Conservation (phyloP, 2,113 vertebrate species). For the Lepus europaeus region DNA sequence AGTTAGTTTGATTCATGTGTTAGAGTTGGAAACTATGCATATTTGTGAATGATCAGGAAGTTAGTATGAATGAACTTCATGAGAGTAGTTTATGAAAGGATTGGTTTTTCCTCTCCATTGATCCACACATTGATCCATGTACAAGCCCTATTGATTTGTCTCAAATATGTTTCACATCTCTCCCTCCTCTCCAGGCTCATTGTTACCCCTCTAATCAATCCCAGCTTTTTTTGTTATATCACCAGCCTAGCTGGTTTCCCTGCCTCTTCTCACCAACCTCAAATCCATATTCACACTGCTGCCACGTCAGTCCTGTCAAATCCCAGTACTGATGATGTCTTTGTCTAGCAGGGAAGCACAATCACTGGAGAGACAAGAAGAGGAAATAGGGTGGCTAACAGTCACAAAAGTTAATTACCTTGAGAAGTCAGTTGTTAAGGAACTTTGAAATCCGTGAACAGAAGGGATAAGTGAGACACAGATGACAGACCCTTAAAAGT, state of each 20-base stretch:
- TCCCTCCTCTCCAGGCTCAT: neutral
- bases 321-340: neutral
- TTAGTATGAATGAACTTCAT: neutral
- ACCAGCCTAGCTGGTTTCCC: neutral
- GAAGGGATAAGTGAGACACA: neutral
- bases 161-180: neutral
- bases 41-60: neutral
- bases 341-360: conserved; percentile 15
- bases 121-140: conserved; percentile 17
- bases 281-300: neutral
- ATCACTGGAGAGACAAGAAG: neutral
- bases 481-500: neutral
- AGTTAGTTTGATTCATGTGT: neutral
- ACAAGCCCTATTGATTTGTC: neutral
- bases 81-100: conserved; percentile 32
- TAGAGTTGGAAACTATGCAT: neutral
- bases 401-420: neutral
- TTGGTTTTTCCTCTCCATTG: neutral
- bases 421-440: neutral
- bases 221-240: conserved; percentile 11
- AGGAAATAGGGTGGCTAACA: neutral
- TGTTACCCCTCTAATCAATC: conserved; percentile 16
- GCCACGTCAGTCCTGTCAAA: neutral
- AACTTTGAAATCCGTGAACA: neutral
- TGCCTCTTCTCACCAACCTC: conserved; percentile 15